Base-by-base conservation (phyloP, 1,140 invertebrate genomes). In the Sinella curviseta region DNA sequence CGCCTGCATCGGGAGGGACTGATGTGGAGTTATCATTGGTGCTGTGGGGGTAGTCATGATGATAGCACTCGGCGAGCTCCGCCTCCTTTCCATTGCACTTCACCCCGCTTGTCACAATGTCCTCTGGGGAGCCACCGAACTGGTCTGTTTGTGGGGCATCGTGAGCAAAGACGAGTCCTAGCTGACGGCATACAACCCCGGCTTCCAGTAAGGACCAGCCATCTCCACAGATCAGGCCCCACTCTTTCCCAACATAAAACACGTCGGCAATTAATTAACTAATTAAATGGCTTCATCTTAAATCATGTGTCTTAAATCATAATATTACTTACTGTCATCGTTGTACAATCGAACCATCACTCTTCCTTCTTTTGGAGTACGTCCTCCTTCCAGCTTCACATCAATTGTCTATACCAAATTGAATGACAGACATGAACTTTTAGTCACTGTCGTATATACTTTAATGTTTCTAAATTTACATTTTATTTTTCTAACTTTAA, bases 201-300 rank as follows among this genome's bases (percentile, higher is more conserved):
- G 95, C 94, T 87, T 97, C 95, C 57, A 93, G 88, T 0, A 95
- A 84, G 0, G 93, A 92, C 94, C 94, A 97, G 34, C 93, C 93
- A 85, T 95, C 94, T 1, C 92, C 93, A 86, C 96, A 97, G 26
- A 97, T 90, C 12, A 91, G 90, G n/a, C 94, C 92, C 95, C 95
- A 97, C 33, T 85, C 85, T 87, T 80, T 16, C n/a, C n/a, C n/a
- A n/a, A 48, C 8, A 48, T 20, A 48, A 48, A 48, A 48, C 39
- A 48, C n/a, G 76, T 24, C 33, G 77, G 31, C 35, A 16, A 31
- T 14, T 26, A 36, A 65, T 57, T 20, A 26, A n/a, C 39, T 57
- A n/a, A 24, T 20, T 77, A n/a, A 8, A n/a, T 20, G 74, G 24
- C 4, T 3, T 76, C 3, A 2, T 76, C 26, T 26, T 8, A 4